Evolutionary conservation across 2,113 vertebrate species (phyloP).

Genomic region (Melanostigma gelatinosum): DNA sequence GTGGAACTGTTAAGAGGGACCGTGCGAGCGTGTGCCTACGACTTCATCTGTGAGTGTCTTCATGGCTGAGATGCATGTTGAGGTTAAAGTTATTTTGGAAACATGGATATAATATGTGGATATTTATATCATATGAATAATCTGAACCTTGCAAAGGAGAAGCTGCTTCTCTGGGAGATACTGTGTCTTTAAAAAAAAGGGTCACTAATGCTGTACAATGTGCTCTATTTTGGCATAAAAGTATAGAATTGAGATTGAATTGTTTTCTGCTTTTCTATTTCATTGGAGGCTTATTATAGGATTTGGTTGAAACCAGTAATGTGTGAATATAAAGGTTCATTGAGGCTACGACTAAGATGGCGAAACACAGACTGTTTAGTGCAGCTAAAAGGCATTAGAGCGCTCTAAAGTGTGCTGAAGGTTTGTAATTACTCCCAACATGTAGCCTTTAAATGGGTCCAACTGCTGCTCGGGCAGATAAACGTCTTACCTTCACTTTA

Average conservation of each 20-base stretch:
- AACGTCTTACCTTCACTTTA: constrained; percentile 10
- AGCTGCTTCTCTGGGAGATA: constrained; percentile 39
- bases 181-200: constrained; percentile 53
- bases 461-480: constrained; percentile 16
- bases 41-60: constrained; percentile 31
- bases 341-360: constrained; percentile 2
- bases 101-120: constrained; percentile 43
- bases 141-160: constrained; percentile 45
- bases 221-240: constrained; percentile 78
- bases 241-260: constrained; percentile 43
- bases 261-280: constrained; percentile 21
- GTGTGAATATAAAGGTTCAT: constrained; percentile 43
- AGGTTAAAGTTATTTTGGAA: constrained; percentile 47
- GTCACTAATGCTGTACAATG: constrained; percentile 68
- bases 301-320: constrained; percentile 12
- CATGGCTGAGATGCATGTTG: constrained; percentile 57
- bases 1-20: constrained; percentile 46
- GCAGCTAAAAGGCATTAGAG: constrained; percentile 20
- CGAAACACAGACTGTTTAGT: constrained; percentile 4
- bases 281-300: constrained; percentile 4
- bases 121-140: constrained; percentile 73
- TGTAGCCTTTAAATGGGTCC: constrained; percentile 5
- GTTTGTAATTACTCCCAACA: constrained; percentile 27
- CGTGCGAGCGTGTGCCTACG: constrained; percentile 33
- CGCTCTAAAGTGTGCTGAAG: constrained; percentile 21